Base-by-base conservation (phyloP, 2,797 vertebrate species). In the Manis javanica region DNA sequence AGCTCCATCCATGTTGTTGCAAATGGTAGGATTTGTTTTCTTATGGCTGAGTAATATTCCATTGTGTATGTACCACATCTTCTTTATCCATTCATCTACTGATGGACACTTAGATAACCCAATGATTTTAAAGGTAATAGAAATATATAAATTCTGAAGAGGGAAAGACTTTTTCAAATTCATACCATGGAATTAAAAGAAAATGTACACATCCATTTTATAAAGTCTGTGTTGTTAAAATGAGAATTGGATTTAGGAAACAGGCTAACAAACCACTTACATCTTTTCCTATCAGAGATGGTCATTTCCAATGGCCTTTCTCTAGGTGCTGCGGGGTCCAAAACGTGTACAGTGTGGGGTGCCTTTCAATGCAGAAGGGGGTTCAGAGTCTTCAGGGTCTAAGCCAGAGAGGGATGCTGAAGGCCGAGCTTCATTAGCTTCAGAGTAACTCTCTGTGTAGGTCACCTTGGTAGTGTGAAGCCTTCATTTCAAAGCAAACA, bases 41-140 rank as follows among this genome's bases (percentile, higher is more conserved):
- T 37, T 37, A 37, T 37, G 37, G 37, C 37, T 37, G 37, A 37
- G 37, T 37, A 37, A 37, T 37, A 37, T 37, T 37, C 37, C 37
- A 37, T 37, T 37, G 37, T 37, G 37, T 37, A 37, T 37, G 37
- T 37, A 37, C 37, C 37, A 39, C 37, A 3, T 39, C 37, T 39
- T 39, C 37, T 39, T 39, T 39, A 39, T 39, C 37, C 37, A 39
- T 39, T 39, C 37, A 39, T 39, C 37, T 39, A 39, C 37, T 39
- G 37, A 39, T 39, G 37, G 37, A 39, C 37, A 39, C 37, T 39
- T 39, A 39, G 46, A 51, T 51, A 95, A 51, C 29, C 71, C 63
- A 31, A 78, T 93, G 14, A 39, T 87, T 96, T 89, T 75, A 90
- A 97, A 81, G 57, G 39, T 81, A 51, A 69, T 63, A 11, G 34